Base-by-base conservation (phyloP, 1,140 invertebrate species). In the Drosophila mayri region DNA sequence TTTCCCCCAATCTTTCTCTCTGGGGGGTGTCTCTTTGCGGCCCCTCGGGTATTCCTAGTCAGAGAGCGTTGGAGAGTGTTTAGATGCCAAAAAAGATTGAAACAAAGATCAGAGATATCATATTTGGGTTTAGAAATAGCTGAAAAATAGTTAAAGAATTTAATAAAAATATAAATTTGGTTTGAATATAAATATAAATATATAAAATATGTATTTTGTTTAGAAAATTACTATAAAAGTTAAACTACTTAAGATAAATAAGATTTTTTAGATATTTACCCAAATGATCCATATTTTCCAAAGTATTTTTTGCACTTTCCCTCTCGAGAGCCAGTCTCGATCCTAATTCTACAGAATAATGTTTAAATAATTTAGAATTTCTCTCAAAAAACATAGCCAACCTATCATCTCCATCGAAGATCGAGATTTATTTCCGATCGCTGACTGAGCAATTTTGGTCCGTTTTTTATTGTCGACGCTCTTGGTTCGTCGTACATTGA, bases 371-470 rank as follows among this genome's bases (percentile, higher is more conserved):
- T 25, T 25, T 4, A 4, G 4, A 25, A 25, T 5, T 25, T 25
- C 25, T 5, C 25, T 25, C 25, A 25, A 25, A 20, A 43, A 37
- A 10, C 0, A n/a, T 3, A 37, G 37, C 22, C 44, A 61, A 1
- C 3, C 14, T 2, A 7, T 1, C 66, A 70, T 25, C 37, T 25
- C 57, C 25, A 10, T 14, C 46, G 22, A 61, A 59, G 64, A 57
- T 54, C 22, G 16, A 54, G 37, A 70, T 76, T 55, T 40, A 50
- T 65, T 57, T 76, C 40, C 46, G 73, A 76, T 76, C 73, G 73
- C 52, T 75, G 60, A 76, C 35, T 49, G 52, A 65, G 72, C 50
- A 46, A 18, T 43, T 65, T 75, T 18, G 37, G 68, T 22, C 14
- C 16, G 49, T 47, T 38, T 70, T 20, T 35, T 35, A 9, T 14